Evolutionary conservation across 2,888 invertebrate species (phyloP).

Genomic region (Lasioglossum lativentre): DNA sequence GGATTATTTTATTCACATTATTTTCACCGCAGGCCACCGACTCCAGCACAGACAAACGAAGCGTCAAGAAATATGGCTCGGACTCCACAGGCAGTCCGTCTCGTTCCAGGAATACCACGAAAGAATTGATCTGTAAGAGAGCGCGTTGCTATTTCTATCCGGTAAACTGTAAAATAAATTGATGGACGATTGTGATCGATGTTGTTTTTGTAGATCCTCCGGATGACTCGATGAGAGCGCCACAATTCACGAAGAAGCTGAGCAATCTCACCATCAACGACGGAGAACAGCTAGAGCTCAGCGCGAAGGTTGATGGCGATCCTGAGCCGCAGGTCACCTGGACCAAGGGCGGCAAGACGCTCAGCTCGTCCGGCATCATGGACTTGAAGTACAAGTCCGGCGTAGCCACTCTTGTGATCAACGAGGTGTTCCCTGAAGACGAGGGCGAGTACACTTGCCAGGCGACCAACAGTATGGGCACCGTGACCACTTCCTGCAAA

Average conservation of each 20-base stretch:
- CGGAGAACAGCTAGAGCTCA: slow-evolving; percentile 94
- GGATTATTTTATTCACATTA: neutral
- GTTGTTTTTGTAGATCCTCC: slow-evolving; percentile 89
- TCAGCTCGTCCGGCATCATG: slow-evolving; percentile 92
- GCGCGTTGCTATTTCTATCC: neutral
- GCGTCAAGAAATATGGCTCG: slow-evolving; percentile 89
- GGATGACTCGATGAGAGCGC: slow-evolving; percentile 94
- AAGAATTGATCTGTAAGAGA: slow-evolving; percentile 92
- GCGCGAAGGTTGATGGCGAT: slow-evolving; percentile 94
- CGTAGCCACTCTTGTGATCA: slow-evolving; percentile 94
- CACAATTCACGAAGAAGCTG: slow-evolving; percentile 92
- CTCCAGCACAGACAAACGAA: slow-evolving; percentile 82
- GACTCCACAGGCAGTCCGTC: slow-evolving; percentile 93
- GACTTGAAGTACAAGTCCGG: slow-evolving; percentile 97
- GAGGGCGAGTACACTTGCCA: slow-evolving; percentile 95
- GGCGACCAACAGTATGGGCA: slow-evolving; percentile 96
- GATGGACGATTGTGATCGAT: neutral
- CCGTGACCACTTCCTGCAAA: slow-evolving; percentile 93
- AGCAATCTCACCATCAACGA: slow-evolving; percentile 92
- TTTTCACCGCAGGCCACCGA: slow-evolving; percentile 62
- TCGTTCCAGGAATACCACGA: slow-evolving; percentile 94
- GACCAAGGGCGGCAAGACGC: slow-evolving; percentile 92
- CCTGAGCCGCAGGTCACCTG: slow-evolving; percentile 97
- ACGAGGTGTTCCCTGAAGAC: slow-evolving; percentile 98
- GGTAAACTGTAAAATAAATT: neutral